Evolutionary conservation across 2,888 invertebrate species (phyloP).

Genomic region (Ypsolopha scabrella): DNA sequence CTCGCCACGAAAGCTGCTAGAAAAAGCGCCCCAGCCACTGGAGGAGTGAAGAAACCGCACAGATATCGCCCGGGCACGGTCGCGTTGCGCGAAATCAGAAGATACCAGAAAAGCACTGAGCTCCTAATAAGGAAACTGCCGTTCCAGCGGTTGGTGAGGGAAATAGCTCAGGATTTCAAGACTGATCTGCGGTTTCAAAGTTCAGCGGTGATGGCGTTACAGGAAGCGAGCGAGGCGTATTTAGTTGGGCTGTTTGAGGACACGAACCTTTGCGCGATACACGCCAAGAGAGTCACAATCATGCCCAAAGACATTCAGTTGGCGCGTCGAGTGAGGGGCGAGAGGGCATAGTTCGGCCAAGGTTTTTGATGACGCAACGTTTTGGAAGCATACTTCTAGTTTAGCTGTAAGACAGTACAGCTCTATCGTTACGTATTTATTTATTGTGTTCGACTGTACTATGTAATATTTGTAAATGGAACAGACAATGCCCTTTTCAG

Average conservation of each 20-base stretch:
- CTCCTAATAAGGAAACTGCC: constrained; percentile 78
- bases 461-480: background rate
- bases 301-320: constrained; percentile 55
- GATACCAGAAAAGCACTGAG: constrained; percentile 82
- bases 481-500: constrained; percentile 61
- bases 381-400: background rate
- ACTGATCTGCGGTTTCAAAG: constrained; percentile 78
- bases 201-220: constrained; percentile 77
- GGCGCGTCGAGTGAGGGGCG: constrained; percentile 45
- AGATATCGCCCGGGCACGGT: constrained; percentile 78
- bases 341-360: constrained; percentile 26
- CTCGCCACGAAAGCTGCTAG: constrained; percentile 78
- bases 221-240: constrained; percentile 72
- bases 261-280: constrained; percentile 83
- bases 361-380: background rate
- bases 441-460: background rate
- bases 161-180: constrained; percentile 82
- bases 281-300: constrained; percentile 64
- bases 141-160: constrained; percentile 78
- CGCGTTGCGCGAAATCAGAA: constrained; percentile 76
- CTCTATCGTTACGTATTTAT: background rate
- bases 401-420: background rate
- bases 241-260: constrained; percentile 80
- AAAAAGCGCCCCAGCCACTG: constrained; percentile 79
- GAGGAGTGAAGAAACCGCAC: constrained; percentile 81